phyloP scores from a whole-genome alignment of 1,140 invertebrate species.

The Pygmarrhopalites habei region DNA sequence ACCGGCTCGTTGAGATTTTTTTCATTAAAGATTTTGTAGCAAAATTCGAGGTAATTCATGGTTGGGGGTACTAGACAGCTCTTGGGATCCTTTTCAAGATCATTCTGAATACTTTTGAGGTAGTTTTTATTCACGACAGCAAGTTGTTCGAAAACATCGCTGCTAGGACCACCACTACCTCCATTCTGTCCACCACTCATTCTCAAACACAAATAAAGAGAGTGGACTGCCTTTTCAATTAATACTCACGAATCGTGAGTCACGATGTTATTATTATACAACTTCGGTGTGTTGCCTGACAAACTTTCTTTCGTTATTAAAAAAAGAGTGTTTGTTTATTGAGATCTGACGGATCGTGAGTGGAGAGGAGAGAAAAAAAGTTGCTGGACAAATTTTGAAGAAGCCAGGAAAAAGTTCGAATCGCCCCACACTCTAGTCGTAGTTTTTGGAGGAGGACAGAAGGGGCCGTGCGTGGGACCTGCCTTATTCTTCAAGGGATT shows the following conservation, averaged over 20 bases:
- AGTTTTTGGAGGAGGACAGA: no score
- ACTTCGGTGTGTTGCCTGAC: no score
- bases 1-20: not conserved
- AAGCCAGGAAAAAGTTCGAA: no score
- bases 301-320: no score
- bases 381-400: no score
- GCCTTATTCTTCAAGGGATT: no score
- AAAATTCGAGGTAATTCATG: not conserved
- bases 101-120: not conserved
- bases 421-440: no score
- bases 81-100: not conserved
- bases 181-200: not conserved
- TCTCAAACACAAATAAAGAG: not conserved
- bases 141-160: not conserved
- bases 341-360: no score
- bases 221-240: not conserved
- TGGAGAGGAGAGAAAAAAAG: no score
- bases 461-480: no score
- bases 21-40: not conserved
- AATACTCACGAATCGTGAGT: not conserved
- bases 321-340: no score
- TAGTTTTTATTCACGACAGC: constrained; percentile 6
- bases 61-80: not conserved
- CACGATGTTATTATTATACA: not conserved
- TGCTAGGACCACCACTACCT: not conserved